phyloP scores from a whole-genome alignment of 2,888 invertebrate genomes.

The Heliconius charithonia region DNA sequence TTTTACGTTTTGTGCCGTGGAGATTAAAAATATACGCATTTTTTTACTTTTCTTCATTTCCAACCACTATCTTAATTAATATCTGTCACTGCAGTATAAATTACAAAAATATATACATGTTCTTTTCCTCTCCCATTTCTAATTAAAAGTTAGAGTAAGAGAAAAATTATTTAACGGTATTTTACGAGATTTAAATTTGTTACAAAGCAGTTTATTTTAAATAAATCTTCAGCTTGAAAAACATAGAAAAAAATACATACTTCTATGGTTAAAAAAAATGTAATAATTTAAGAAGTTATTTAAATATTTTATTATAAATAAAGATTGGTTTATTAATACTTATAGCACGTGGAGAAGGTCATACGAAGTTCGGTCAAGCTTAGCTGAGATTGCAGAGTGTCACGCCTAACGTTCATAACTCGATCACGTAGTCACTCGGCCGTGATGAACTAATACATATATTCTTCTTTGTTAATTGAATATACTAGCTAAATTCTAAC shows the following conservation, averaged over 20 bases:
- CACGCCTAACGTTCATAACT: constrained; percentile 24
- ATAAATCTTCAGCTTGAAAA: background rate
- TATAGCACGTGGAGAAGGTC: background rate
- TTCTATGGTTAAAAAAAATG: no score
- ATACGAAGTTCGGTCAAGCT: background rate
- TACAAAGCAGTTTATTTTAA: background rate
- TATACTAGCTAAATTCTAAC: background rate
- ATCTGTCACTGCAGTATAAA: no score
- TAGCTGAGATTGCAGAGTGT: background rate
- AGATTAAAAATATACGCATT: no score
- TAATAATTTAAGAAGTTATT: background rate
- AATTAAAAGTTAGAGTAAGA: no score
- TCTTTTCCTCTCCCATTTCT: no score
- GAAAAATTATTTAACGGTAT: background rate
- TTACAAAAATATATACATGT: no score
- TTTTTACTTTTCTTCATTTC: no score
- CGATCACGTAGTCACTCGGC: constrained; percentile 44
- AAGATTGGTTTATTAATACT: background rate
- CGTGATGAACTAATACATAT: constrained; percentile 47
- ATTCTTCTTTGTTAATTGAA: constrained; percentile 24
- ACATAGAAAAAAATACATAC: no score
- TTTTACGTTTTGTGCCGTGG: no score
- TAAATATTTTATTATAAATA: background rate
- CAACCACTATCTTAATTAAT: no score
- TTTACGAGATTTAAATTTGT: background rate